A percentile compares a stretch with the other conserved stretches of the same genome.
These are phyloP conservation scores for Stomorhina lunata DNA, from an alignment of 2,888 invertebrate species.

Conservation along the genomic window DNA sequence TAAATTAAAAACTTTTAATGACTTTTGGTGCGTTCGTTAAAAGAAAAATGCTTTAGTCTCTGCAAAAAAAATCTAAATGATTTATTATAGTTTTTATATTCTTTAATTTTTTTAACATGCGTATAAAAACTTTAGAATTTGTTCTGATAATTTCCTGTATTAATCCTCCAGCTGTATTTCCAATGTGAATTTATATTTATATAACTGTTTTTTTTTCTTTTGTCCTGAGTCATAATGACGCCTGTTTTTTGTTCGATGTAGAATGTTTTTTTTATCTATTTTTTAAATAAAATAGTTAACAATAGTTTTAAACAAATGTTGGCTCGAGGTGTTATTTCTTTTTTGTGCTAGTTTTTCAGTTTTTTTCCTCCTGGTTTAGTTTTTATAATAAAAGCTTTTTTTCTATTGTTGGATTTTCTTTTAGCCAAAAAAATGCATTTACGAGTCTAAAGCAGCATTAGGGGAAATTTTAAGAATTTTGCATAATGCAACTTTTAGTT, in stretches of 20 bases:
- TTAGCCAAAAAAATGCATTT: not conserved
- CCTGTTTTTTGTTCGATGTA: not conserved
- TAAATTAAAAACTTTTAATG: slow-evolving; percentile 18
- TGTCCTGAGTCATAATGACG: slow-evolving; percentile 37
- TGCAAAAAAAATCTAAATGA: not conserved
- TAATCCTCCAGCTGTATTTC: not conserved
- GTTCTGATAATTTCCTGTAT: not conserved
- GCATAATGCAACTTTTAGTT: slow-evolving; percentile 45
- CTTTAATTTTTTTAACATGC: not conserved
- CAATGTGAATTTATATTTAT: slow-evolving; percentile 22
- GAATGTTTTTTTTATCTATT: not conserved
- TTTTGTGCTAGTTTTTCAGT: no score
- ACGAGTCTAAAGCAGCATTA: slow-evolving; percentile 8
- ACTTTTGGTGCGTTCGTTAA: not conserved
- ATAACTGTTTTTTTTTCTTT: no score
- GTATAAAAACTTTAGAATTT: not conserved
- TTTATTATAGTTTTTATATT: slow-evolving; percentile 19
- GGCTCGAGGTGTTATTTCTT: not conserved
- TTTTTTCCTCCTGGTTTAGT: not conserved
- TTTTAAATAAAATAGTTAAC: not conserved
- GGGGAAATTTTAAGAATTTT: slow-evolving; percentile 43
- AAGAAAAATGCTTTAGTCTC: not conserved
- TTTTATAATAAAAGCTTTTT: slow-evolving; percentile 15
- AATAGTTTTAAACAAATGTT: slow-evolving; percentile 16
- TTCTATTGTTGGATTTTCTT: not conserved